Percentiles rank a stretch among this genome's conserved stretches.
phyloP scores from a whole-genome alignment of 2,113 vertebrate species.

The Nymphicus hollandicus region DNA sequence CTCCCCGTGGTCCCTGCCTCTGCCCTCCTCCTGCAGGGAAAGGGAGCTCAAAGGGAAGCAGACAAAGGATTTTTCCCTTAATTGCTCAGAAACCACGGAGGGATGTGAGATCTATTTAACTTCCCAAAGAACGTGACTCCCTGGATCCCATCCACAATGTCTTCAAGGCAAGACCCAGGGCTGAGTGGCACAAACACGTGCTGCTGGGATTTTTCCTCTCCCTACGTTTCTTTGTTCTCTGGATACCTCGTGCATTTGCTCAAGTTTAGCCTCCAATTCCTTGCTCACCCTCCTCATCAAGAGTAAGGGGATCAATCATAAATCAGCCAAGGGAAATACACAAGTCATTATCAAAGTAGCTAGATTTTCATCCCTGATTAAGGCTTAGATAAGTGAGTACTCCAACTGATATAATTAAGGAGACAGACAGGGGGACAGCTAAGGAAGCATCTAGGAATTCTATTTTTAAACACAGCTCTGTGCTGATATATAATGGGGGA shows the following conservation, averaged over 20 bases:
- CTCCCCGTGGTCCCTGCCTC: background rate
- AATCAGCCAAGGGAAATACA: constrained; percentile 44
- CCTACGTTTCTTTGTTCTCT: background rate
- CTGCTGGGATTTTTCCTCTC: background rate
- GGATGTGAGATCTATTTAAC: background rate
- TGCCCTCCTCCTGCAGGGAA: background rate
- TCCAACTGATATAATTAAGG: constrained; percentile 45
- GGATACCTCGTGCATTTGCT: background rate
- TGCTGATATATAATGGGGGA: constrained; percentile 9
- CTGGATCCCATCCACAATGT: background rate
- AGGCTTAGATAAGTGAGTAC: constrained; percentile 65
- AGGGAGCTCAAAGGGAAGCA: background rate
- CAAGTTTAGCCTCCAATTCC: background rate
- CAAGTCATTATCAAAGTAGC: constrained; percentile 56
- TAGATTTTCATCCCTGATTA: constrained; percentile 62
- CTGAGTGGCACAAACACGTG: background rate
- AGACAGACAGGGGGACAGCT: constrained; percentile 39
- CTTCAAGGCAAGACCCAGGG: accelerated
- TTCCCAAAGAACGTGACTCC: background rate
- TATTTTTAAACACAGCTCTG: constrained; percentile 58
- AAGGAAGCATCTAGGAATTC: constrained; percentile 54
- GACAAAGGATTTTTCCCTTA: background rate
- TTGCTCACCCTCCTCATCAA: background rate
- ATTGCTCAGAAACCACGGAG: background rate
- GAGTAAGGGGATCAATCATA: constrained; percentile 8